Conservation (phyloP, 2,113 vertebrate genomes). For the Lucifuga dentata region DNA sequence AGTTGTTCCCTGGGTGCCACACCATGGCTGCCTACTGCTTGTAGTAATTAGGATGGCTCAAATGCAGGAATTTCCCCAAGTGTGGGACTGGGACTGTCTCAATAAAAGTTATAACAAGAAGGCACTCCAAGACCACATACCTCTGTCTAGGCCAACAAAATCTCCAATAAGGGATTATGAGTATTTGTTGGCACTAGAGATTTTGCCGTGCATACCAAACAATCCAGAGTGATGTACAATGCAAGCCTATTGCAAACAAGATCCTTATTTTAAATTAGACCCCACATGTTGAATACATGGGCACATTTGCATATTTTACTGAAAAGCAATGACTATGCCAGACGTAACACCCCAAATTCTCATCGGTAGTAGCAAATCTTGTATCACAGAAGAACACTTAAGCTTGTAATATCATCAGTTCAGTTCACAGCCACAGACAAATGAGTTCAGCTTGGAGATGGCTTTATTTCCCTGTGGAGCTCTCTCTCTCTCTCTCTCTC, state of each 20-base stretch:
- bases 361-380: conserved; percentile 51
- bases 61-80: too few species aligned
- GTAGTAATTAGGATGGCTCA: too few species aligned
- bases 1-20: too few species aligned
- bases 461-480: conserved; percentile 67
- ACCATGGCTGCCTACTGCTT: too few species aligned
- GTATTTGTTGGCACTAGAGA: background rate
- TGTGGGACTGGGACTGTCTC: too few species aligned
- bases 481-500: conserved; percentile 20
- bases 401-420: conserved; percentile 70
- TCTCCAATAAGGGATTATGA: too few species aligned
- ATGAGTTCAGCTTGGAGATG: conserved; percentile 65
- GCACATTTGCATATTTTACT: conserved; percentile 32
- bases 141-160: too few species aligned
- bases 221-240: too few species aligned
- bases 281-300: conserved; percentile 35
- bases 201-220: background rate
- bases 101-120: too few species aligned
- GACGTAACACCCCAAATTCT: conserved; percentile 29
- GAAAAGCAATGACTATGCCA: conserved; percentile 12
- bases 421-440: conserved; percentile 62
- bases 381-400: conserved; percentile 62
- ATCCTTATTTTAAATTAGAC: conserved; percentile 11
- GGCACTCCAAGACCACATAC: too few species aligned
- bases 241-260: too few species aligned